These are phyloP conservation scores for Papilio glaucus DNA, from an alignment of 1,140 invertebrate species.

Conservation along the genomic window DNA sequence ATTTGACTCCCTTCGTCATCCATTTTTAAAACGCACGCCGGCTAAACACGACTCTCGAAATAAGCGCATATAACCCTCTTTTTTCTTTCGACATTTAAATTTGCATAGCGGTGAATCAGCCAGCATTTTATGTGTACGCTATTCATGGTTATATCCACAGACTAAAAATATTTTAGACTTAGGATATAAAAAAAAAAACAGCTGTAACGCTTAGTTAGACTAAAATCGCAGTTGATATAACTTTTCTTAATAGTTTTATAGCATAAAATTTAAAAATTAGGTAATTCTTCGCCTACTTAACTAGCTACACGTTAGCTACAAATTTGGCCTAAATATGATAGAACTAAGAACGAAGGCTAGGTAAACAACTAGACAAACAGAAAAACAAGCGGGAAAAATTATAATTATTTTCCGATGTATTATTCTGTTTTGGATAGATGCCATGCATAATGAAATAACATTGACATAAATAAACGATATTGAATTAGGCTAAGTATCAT, in stretches of 20 bases:
- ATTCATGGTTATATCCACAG: neutral
- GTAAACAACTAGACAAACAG: too few species aligned
- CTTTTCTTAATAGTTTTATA: too few species aligned
- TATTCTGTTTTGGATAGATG: constrained; percentile 9
- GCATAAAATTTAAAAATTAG: too few species aligned
- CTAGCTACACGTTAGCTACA: too few species aligned
- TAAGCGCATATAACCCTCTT: neutral
- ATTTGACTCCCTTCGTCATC: constrained; percentile 16
- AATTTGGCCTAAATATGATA: too few species aligned
- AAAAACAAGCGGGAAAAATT: neutral
- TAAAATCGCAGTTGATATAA: too few species aligned
- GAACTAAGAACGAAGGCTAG: too few species aligned
- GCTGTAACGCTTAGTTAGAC: neutral
- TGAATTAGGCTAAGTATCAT: constrained; percentile 23
- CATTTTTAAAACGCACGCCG: constrained; percentile 10
- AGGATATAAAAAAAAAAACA: neutral
- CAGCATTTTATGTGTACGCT: neutral
- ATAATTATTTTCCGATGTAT: neutral
- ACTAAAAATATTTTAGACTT: neutral
- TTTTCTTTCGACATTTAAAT: neutral
- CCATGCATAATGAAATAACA: constrained; percentile 6
- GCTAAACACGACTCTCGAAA: neutral
- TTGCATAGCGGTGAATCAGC: constrained; percentile 19
- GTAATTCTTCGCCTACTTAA: too few species aligned
- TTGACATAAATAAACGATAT: constrained; percentile 26